Evolutionary conservation across 64 coral and sea anemone genomes (phyloP).

Genomic region (Catalaphyllia jardinei): DNA sequence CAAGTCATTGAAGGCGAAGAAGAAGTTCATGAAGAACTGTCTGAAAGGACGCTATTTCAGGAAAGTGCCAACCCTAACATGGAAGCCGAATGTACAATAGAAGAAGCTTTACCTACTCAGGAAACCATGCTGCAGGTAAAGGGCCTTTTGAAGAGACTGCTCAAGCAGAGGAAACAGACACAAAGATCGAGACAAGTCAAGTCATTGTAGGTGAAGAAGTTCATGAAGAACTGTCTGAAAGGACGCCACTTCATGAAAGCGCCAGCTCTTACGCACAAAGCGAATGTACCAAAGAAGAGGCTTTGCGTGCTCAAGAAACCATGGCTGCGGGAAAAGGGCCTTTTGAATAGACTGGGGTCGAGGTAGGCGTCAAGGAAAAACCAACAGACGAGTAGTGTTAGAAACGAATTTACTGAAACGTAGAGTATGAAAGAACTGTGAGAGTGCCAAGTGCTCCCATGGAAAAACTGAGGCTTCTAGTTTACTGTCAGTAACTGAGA

Average conservation of each 20-base stretch:
- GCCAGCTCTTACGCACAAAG: not conserved
- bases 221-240: not conserved
- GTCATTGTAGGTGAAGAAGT: not conserved
- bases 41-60: not conserved
- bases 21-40: not conserved
- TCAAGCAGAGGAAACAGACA: not conserved
- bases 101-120: not conserved
- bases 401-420: no score
- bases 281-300: not conserved
- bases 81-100: not conserved
- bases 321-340: not conserved
- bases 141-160: conserved; percentile 11
- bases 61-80: not conserved
- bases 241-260: not conserved
- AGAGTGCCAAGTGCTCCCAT: no score
- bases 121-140: not conserved
- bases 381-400: no score
- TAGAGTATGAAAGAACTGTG: no score
- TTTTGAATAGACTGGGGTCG: not conserved
- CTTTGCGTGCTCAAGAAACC: not conserved
- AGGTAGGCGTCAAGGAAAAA: no score
- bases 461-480: no score
- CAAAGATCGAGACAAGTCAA: not conserved
- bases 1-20: not conserved
- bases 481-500: no score